A percentile compares a stretch with the other conserved stretches of the same genome.
Evolutionary conservation across 2,888 invertebrate species (phyloP).

Genomic region (Augochlorella aurata): DNA sequence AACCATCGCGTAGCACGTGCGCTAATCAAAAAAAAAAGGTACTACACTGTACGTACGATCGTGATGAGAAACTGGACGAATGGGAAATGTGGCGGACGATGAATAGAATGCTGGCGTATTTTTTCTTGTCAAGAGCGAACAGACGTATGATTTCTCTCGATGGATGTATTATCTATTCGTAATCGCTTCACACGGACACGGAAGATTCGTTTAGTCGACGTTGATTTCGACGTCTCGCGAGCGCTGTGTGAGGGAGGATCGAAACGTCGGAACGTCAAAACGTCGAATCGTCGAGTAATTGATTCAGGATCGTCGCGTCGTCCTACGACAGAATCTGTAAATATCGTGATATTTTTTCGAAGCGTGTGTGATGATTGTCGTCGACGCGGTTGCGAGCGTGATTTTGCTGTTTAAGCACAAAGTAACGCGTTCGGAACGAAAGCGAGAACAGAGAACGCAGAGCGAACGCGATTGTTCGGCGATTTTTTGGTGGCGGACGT

Average conservation of each 20-base stretch:
- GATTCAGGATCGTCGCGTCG: conserved; percentile 69
- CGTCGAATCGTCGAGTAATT: conserved; percentile 61
- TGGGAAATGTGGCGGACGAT: neutral
- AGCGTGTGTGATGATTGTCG: conserved; percentile 33
- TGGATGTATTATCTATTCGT: conserved; percentile 12
- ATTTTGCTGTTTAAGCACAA: conserved; percentile 74
- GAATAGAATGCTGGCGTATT: conserved; percentile 9
- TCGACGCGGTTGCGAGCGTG: conserved; percentile 39
- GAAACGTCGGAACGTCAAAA: neutral
- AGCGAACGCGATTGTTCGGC: conserved; percentile 9
- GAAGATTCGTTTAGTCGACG: conserved; percentile 4
- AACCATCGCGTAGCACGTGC: conserved; percentile 38
- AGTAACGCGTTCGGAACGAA: conserved; percentile 38
- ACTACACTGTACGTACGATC: conserved; percentile 17
- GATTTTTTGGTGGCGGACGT: conserved; percentile 7
- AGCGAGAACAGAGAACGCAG: neutral
- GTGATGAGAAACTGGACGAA: neutral
- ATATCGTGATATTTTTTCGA: conserved; percentile 59
- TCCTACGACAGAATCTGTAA: conserved; percentile 53
- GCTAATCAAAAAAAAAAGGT: conserved; percentile 22
- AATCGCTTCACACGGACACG: conserved; percentile 30
- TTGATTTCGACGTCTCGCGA: conserved; percentile 37
- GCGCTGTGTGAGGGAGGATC: neutral
- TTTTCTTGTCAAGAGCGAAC: conserved; percentile 12
- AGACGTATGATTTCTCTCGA: conserved; percentile 12